These are phyloP conservation scores for Ceyx cyanopectus DNA, from an alignment of 2,113 vertebrate genomes.

Conservation along the genomic window DNA sequence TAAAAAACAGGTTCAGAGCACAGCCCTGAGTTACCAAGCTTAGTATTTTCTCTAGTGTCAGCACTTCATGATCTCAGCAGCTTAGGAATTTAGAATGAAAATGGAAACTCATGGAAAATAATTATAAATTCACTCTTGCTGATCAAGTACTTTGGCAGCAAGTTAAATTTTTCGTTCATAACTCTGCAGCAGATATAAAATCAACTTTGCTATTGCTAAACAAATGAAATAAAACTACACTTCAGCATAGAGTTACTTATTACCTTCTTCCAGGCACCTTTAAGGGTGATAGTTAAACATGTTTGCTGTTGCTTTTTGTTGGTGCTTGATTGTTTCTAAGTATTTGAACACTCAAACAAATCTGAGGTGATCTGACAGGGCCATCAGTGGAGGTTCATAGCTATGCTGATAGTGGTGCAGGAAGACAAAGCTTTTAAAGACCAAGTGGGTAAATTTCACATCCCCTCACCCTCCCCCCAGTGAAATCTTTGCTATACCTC, in stretches of 20 bases:
- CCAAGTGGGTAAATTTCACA: not conserved
- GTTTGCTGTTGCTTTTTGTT: not conserved
- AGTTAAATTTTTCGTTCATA: not conserved
- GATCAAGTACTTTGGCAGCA: constrained; percentile 17
- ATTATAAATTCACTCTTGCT: not conserved
- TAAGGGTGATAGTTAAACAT: not conserved
- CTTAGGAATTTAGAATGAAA: constrained; percentile 35
- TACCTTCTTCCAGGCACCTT: not conserved
- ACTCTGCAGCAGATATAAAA: not conserved
- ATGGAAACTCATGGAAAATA: constrained; percentile 8
- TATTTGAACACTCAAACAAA: not conserved
- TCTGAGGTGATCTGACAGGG: not conserved
- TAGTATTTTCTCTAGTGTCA: not conserved
- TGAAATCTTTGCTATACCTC: not conserved
- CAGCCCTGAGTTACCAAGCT: not conserved
- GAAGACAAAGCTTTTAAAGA: not conserved
- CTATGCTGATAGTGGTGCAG: not conserved
- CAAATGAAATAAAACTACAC: not conserved
- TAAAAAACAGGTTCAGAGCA: constrained; percentile 29
- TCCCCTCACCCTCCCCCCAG: too few relatives aligned
- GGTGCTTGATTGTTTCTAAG: not conserved
- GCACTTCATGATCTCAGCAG: not conserved
- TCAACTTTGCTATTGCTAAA: not conserved
- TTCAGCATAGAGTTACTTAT: not conserved
- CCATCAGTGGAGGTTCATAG: not conserved